phyloP scores from a whole-genome alignment of 1,140 invertebrate species.

The Phenacoccus solenopsis region DNA sequence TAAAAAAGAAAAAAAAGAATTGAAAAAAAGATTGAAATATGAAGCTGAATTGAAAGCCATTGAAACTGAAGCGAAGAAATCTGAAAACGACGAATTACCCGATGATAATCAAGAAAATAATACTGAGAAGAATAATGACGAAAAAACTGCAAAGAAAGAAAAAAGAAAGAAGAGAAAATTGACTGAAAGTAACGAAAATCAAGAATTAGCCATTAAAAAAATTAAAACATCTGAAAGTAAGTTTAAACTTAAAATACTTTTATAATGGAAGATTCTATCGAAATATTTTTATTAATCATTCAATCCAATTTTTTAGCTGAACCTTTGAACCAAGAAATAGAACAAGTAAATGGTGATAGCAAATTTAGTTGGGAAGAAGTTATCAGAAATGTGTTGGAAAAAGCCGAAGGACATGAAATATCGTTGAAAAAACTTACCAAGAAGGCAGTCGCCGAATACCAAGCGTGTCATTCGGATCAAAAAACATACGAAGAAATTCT shows the following conservation, averaged over 20 bases:
- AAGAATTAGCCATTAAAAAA: constrained; percentile 20
- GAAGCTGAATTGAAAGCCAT: constrained; percentile 20
- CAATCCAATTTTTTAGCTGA: neutral
- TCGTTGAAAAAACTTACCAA: neutral
- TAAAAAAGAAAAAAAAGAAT: constrained; percentile 21
- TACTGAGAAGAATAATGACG: constrained; percentile 21
- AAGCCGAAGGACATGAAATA: neutral
- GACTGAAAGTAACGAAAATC: constrained; percentile 22
- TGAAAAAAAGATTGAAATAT: constrained; percentile 23
- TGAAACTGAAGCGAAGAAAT: neutral
- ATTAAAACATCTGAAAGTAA: neutral
- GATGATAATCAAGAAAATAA: constrained; percentile 19
- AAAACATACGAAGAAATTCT: neutral
- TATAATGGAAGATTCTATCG: too few relatives aligned
- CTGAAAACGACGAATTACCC: neutral
- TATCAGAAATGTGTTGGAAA: neutral
- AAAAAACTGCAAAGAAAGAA: constrained; percentile 21
- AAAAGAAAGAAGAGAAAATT: constrained; percentile 26
- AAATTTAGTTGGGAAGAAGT: neutral
- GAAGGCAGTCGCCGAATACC: neutral
- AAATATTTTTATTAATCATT: too few relatives aligned
- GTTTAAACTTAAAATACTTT: neutral
- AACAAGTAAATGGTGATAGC: neutral
- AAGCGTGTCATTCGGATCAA: neutral
- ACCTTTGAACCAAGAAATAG: neutral